These are phyloP conservation scores for Sesamia inferens DNA, from an alignment of 2,888 invertebrate species.

Conservation along the genomic window DNA sequence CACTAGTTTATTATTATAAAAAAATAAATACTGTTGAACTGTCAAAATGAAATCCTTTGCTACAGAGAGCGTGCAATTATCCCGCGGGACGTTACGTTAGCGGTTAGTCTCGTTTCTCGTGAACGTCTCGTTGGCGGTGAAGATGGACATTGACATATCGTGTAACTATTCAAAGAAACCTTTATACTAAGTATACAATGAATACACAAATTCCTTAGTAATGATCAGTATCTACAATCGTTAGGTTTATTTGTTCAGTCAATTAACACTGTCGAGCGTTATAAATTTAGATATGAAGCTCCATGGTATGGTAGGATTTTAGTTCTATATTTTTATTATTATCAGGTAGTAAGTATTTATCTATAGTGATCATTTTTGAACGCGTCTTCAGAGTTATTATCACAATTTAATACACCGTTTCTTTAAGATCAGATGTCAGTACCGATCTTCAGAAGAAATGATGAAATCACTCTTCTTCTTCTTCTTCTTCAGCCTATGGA, in stretches of 20 bases:
- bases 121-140: neutral
- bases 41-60: no score
- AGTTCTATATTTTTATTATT: neutral
- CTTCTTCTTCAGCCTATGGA: no score
- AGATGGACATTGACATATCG: neutral
- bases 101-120: neutral
- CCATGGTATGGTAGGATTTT: neutral
- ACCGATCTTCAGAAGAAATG: slow-evolving; percentile 6
- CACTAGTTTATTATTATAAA: no score
- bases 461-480: neutral
- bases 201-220: slow-evolving; percentile 10
- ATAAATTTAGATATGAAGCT: slow-evolving; percentile 11
- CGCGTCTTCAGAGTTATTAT: neutral
- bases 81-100: neutral
- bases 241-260: slow-evolving; percentile 22
- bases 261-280: slow-evolving; percentile 30
- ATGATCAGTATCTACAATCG: slow-evolving; percentile 1
- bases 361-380: neutral
- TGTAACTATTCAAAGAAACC: neutral
- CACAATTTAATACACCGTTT: no score
- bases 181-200: neutral
- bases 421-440: neutral
- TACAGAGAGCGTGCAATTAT: no score
- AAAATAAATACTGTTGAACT: no score
- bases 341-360: neutral